A percentile compares a stretch with the other conserved stretches of the same genome.
phyloP scores from a whole-genome alignment of 1,140 invertebrate genomes.

The Caerostris darwini region DNA sequence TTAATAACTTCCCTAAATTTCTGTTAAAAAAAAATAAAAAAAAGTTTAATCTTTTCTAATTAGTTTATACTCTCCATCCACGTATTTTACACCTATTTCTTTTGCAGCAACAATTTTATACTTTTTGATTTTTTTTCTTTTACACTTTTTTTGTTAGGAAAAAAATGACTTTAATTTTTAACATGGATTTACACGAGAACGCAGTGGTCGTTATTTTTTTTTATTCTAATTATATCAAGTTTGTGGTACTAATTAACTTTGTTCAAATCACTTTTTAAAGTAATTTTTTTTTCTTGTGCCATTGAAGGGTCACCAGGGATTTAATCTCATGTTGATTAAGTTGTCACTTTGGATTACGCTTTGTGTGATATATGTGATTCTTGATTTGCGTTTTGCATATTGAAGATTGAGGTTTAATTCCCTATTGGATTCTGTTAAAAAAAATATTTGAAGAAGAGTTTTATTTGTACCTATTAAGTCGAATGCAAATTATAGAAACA shows the following conservation, averaged over 20 bases:
- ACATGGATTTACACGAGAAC: background rate
- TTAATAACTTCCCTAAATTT: too few species aligned
- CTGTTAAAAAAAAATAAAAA: too few species aligned
- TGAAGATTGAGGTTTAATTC: background rate
- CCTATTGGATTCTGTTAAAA: background rate
- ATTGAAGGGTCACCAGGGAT: background rate
- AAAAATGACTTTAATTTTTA: background rate
- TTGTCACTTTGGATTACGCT: background rate
- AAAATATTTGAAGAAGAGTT: background rate
- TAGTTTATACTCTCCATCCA: background rate
- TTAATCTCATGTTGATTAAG: background rate
- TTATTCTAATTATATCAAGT: slow-evolving; percentile 5
- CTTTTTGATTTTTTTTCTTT: background rate
- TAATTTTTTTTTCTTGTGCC: background rate
- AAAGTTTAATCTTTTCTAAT: background rate
- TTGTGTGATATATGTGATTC: background rate
- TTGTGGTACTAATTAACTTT: slow-evolving; percentile 9
- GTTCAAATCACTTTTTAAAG: slow-evolving; percentile 5
- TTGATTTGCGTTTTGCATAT: background rate
- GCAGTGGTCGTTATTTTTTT: background rate
- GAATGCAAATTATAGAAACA: too few species aligned
- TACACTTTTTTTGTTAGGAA: background rate
- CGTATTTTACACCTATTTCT: background rate
- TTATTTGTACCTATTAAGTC: too few species aligned
- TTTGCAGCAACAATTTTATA: background rate